Conservation (phyloP, 2,797 vertebrate species). For the Manis pentadactyla region DNA sequence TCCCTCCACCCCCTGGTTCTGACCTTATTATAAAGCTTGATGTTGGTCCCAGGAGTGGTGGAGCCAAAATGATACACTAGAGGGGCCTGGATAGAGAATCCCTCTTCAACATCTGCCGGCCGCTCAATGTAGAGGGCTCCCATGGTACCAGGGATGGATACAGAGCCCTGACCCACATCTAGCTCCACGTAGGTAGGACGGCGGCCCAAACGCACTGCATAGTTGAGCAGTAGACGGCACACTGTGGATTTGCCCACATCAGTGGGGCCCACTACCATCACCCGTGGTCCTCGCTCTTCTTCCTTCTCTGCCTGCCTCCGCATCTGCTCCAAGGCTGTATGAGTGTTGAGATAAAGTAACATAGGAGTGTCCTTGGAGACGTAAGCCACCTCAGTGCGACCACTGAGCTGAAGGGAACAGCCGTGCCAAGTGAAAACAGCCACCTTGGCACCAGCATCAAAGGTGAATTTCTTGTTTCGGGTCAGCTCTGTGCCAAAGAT, state of each 20-base stretch:
- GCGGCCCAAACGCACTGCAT: conserved; percentile 95
- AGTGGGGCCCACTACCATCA: conserved; percentile 98
- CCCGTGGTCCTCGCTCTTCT: conserved; percentile 95
- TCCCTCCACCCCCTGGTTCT: conserved; percentile 60
- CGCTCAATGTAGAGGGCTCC: conserved; percentile 97
- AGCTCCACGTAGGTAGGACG: conserved; percentile 97
- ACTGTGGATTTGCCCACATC: conserved; percentile 98
- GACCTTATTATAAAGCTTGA: conserved; percentile 99
- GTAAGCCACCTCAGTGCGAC: conserved; percentile 95
- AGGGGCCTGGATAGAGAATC: conserved; percentile 97
- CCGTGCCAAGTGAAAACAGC: conserved; percentile 99
- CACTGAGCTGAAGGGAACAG: conserved; percentile 94
- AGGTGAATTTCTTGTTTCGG: conserved; percentile 97
- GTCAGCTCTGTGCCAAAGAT: conserved; percentile 98
- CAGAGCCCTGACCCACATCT: conserved; percentile 97
- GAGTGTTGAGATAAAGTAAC: conserved; percentile 97
- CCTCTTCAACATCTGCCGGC: conserved; percentile 97
- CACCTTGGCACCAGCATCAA: conserved; percentile 96
- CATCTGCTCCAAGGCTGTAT: conserved; percentile 98
- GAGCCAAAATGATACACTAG: conserved; percentile 99
- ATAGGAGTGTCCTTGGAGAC: conserved; percentile 95
- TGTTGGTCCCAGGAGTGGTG: conserved; percentile 98
- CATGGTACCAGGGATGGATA: conserved; percentile 97
- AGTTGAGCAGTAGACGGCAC: conserved; percentile 95
- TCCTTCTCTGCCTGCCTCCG: conserved; percentile 95